These are phyloP conservation scores for Andrena fulva DNA, from an alignment of 2,888 invertebrate species.

Conservation along the genomic window DNA sequence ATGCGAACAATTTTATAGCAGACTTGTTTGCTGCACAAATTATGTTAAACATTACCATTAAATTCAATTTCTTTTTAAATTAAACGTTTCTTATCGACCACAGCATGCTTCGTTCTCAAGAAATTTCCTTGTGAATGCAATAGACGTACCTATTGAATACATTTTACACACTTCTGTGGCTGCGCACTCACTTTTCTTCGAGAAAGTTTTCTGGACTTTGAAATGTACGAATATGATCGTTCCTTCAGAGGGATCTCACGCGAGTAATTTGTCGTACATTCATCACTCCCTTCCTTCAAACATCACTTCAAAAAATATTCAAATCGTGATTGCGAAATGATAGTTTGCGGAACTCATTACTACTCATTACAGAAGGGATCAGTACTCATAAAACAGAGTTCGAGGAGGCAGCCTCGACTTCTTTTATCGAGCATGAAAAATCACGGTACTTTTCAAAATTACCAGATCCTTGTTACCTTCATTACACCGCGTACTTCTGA, in stretches of 20 bases:
- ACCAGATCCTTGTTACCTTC: conserved; percentile 28
- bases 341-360: conserved; percentile 43
- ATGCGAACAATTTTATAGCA: neutral
- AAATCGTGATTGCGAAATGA: conserved; percentile 30
- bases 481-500: conserved; percentile 45
- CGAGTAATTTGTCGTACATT: too few species aligned
- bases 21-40: too few species aligned
- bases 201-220: too few species aligned
- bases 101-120: too few species aligned
- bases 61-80: neutral
- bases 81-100: neutral
- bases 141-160: too few species aligned
- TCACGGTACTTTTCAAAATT: conserved; percentile 57
- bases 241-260: too few species aligned
- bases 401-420: neutral
- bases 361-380: conserved; percentile 16
- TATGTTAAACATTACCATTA: neutral
- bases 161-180: too few species aligned
- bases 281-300: too few species aligned
- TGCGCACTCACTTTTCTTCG: too few species aligned
- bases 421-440: conserved; percentile 28
- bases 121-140: too few species aligned
- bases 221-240: too few species aligned
- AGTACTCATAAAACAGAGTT: conserved; percentile 46
- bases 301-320: neutral